These are phyloP conservation scores for Catostylus mosaicus DNA, from an alignment of 30 jellyfish, hydroid and myxozoan genomes.

Conservation along the genomic window DNA sequence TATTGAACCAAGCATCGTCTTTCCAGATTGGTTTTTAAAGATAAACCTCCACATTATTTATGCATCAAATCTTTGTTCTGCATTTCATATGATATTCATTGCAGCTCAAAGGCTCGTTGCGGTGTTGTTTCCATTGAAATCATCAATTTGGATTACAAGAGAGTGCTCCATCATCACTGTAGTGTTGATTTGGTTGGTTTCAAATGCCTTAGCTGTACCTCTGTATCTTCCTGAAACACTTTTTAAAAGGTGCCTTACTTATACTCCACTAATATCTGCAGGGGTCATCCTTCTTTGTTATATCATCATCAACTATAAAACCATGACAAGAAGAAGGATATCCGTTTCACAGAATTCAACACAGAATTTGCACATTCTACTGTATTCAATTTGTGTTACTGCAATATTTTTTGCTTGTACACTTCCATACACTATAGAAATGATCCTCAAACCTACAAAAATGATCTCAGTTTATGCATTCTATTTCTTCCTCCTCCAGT, in stretches of 20 bases:
- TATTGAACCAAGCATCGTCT: not conserved
- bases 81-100: not conserved
- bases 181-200: not conserved
- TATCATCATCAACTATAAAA: not conserved
- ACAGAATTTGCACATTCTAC: not conserved
- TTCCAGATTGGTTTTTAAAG: not conserved
- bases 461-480: not conserved
- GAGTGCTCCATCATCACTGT: not conserved
- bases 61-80: not conserved
- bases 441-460: not conserved
- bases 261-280: not conserved
- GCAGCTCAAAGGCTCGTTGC: slow-evolving; percentile 12
- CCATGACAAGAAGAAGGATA: not conserved
- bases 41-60: not conserved
- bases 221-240: not conserved
- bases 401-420: not conserved
- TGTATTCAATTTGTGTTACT: not conserved
- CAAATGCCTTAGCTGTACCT: not conserved
- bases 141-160: not conserved
- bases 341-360: not conserved
- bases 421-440: not conserved
- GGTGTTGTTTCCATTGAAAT: not conserved
- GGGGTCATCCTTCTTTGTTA: not conserved
- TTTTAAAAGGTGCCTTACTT: not conserved
- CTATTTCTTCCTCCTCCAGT: not conserved